phyloP scores from a whole-genome alignment of 2,888 invertebrate genomes.

The Doris montereyensis region DNA sequence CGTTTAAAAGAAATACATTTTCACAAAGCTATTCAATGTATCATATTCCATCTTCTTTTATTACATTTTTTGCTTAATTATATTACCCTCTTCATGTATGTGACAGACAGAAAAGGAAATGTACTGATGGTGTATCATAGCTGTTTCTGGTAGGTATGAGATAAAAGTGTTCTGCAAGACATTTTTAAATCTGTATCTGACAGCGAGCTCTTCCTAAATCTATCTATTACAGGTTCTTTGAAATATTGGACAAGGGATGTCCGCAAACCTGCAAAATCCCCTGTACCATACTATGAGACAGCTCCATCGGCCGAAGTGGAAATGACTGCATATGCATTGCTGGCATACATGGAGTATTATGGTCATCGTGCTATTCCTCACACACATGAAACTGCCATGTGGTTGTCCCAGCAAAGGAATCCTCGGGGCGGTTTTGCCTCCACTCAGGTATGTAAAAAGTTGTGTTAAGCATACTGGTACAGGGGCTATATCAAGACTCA shows the following conservation, averaged over 20 bases:
- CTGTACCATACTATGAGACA: conserved; percentile 70
- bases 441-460: conserved; percentile 71
- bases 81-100: too few species aligned
- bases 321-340: conserved; percentile 89
- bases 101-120: too few species aligned
- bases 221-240: conserved; percentile 76
- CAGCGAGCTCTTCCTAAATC: not conserved
- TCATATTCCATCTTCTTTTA: not conserved
- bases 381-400: conserved; percentile 78
- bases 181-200: not conserved
- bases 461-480: too few species aligned
- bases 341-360: conserved; percentile 77
- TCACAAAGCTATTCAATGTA: not conserved
- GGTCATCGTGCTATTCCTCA: conserved; percentile 65
- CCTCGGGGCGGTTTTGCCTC: conserved; percentile 74
- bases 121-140: too few species aligned
- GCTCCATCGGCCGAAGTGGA: conserved; percentile 85
- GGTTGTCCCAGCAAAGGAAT: conserved; percentile 84
- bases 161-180: too few species aligned
- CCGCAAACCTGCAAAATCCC: conserved; percentile 40
- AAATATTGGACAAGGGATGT: conserved; percentile 81
- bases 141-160: too few species aligned
- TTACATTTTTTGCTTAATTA: not conserved
- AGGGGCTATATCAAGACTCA: too few species aligned
- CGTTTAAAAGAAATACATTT: too few species aligned